Percentiles rank a stretch among this genome's conserved stretches.
phyloP scores from a whole-genome alignment of 2,888 invertebrate genomes.

The Seira sanloemensis region DNA sequence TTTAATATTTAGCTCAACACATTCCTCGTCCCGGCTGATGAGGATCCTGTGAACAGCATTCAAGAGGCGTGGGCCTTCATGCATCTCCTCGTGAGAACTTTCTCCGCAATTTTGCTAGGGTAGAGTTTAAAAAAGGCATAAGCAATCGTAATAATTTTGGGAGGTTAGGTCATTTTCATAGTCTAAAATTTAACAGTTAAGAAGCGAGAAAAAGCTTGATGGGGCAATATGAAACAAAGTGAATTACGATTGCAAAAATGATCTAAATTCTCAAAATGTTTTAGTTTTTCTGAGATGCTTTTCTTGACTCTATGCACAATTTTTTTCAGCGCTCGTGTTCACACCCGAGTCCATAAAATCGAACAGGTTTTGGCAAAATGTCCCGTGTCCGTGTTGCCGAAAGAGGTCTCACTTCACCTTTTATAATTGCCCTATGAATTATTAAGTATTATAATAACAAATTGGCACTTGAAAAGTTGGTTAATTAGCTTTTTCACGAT shows the following conservation, averaged over 20 bases:
- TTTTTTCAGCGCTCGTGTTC: constrained; percentile 59
- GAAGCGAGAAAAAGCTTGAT: too few relatives aligned
- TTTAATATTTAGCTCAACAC: constrained; percentile 32
- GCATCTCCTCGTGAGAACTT: constrained; percentile 61
- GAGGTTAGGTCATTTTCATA: too few relatives aligned
- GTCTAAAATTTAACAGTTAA: too few relatives aligned
- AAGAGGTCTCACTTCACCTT: constrained; percentile 34
- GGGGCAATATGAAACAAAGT: too few relatives aligned
- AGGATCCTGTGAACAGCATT: constrained; percentile 36
- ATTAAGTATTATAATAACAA: not conserved
- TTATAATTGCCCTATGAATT: not conserved
- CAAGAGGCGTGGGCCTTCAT: constrained; percentile 70
- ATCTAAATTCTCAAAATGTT: too few relatives aligned
- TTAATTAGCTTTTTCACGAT: constrained; percentile 4
- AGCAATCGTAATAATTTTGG: too few relatives aligned
- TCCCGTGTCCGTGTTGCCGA: constrained; percentile 54
- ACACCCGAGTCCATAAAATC: constrained; percentile 61
- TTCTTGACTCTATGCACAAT: constrained; percentile 44
- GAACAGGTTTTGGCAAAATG: constrained; percentile 57
- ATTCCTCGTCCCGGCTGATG: constrained; percentile 37
- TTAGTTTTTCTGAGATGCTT: too few relatives aligned
- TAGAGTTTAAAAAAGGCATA: too few relatives aligned
- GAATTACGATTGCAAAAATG: too few relatives aligned
- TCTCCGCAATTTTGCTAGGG: constrained; percentile 36
- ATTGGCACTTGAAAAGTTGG: not conserved